Base-by-base conservation (phyloP, 2,113 vertebrate genomes). In the Lagopus leucura region DNA sequence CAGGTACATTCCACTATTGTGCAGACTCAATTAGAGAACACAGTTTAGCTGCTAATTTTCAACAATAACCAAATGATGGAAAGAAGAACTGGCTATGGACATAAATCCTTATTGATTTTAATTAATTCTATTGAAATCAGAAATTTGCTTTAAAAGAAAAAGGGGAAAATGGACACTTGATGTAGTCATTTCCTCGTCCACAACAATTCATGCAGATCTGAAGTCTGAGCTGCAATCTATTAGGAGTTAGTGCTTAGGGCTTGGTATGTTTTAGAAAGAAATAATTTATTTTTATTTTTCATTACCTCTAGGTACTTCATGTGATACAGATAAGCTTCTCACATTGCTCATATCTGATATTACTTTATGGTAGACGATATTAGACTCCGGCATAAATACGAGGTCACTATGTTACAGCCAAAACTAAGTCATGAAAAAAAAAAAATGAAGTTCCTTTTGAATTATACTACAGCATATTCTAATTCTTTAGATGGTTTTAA, bases 111-210 rank as follows among this genome's bases (percentile, higher is more conserved):
- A 42, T 18, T 48, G 15, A 60, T 73, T 93, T 90, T 74, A 92
- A 90, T 93, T 92, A 78, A 81, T 92, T 17, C 55, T 92, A 86
- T 72, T 79, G 88, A 87, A 72, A 17, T 48, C 79, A 89, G 73
- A 94, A 95, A 92, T 83, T 55, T 82, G 24, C 54, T 90, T n/a
- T 54, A 32, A 76, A 77, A 60, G 34, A n/a, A 89, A 72, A 75
- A 67, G 18, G 25, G 74, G 64, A 85, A 92, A 67, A 30, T 25
- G 40, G 16, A 47, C 11, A 16, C 3, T 63, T 50, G 13, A 36
- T 24, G 22, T 38, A 60, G 45, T 27, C 11, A 63, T 27, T 36
- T 74, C 14, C 87, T 34, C 60, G 34, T 50, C 24, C 0, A 0
- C 43, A 83, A 22, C 1, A 57, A 21, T 28, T 67, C 7, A 40